Evolutionary conservation across 92 coral and sea anemone species (phyloP).

Genomic region (Heteractis magnifica): DNA sequence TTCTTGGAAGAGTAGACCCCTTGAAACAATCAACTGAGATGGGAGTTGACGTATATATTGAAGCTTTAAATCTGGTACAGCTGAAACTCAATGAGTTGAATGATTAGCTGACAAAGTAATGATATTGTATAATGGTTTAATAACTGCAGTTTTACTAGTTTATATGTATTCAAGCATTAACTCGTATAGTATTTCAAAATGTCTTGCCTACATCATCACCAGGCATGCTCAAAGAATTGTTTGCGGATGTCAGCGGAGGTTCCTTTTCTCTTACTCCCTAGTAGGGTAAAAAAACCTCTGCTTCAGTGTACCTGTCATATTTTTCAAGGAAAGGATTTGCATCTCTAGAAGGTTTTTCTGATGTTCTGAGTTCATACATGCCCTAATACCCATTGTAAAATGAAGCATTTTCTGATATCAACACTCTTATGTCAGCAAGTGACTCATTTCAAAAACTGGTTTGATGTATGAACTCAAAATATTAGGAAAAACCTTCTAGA

Average conservation of each 20-base stretch:
- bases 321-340: background rate
- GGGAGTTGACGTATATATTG: slow-evolving; percentile 4
- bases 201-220: background rate
- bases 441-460: background rate
- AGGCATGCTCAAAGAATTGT: background rate
- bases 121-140: background rate
- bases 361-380: background rate
- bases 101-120: background rate
- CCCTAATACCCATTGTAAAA: background rate
- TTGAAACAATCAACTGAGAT: slow-evolving; percentile 43
- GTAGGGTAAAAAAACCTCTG: background rate
- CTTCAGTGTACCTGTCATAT: background rate
- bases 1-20: slow-evolving; percentile 50
- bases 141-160: background rate
- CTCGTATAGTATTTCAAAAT: background rate
- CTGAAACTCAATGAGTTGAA: background rate
- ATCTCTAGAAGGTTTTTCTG: background rate
- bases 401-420: background rate
- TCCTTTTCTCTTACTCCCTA: background rate
- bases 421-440: background rate
- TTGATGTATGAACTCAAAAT: background rate
- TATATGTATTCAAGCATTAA: background rate
- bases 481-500: background rate
- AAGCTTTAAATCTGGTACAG: slow-evolving; percentile 1
- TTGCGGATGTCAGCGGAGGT: background rate